These are phyloP conservation scores for Melanaphis sacchari DNA, from an alignment of 1,140 invertebrate species.

Conservation along the genomic window DNA sequence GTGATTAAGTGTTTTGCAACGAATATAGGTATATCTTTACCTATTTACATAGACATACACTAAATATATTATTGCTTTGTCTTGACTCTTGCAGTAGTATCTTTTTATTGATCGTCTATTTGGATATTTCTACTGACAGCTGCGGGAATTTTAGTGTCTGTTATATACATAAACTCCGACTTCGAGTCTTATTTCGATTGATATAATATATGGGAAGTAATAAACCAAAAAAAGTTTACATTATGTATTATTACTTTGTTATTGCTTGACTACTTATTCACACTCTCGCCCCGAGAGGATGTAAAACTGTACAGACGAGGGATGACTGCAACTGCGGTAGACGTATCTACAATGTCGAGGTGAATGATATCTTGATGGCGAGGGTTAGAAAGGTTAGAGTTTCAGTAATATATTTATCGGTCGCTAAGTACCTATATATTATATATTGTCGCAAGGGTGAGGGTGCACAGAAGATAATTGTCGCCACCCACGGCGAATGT, in stretches of 20 bases:
- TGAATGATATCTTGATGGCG: not conserved
- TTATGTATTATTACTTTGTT: not conserved
- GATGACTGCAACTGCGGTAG: not conserved
- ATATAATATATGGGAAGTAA: too few relatives aligned
- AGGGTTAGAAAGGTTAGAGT: not conserved
- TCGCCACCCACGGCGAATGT: slow-evolving; percentile 47
- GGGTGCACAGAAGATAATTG: not conserved
- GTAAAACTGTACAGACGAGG: not conserved
- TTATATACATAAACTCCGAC: too few relatives aligned
- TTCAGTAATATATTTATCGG: not conserved
- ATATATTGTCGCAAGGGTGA: not conserved
- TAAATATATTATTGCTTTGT: too few relatives aligned
- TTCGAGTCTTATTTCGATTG: too few relatives aligned
- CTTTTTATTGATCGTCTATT: too few relatives aligned
- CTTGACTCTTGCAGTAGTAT: too few relatives aligned
- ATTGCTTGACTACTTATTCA: not conserved
- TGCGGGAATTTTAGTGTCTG: too few relatives aligned
- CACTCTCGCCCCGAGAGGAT: not conserved
- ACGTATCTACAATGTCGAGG: not conserved
- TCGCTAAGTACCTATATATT: not conserved
- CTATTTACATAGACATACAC: not conserved
- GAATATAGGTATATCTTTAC: not conserved
- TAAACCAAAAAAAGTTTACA: not conserved
- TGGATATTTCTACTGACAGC: too few relatives aligned
- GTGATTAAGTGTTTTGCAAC: too few relatives aligned